These are phyloP conservation scores for Chloroceryle inda DNA, from an alignment of 2,797 vertebrate species.

Conservation along the genomic window DNA sequence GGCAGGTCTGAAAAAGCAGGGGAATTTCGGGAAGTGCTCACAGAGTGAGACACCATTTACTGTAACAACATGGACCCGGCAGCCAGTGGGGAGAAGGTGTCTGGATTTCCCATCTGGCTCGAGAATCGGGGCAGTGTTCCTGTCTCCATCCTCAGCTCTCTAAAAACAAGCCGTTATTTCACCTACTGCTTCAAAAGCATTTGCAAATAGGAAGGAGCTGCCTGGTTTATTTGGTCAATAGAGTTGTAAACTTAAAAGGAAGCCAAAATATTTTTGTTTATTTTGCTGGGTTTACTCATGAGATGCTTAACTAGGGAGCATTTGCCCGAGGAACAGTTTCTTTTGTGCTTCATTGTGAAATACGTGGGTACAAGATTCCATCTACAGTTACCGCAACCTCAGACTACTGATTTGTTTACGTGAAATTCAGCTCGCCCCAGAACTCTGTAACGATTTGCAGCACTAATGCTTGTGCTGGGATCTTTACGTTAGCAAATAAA, in stretches of 20 bases:
- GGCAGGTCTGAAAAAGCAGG: neutral
- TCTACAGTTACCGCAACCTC: neutral
- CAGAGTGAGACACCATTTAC: neutral
- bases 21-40: neutral
- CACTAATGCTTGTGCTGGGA: conserved; percentile 44
- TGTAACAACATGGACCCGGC: fast-evolving
- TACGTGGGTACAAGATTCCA: neutral
- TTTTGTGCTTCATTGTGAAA: neutral
- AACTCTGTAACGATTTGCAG: conserved; percentile 21
- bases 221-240: neutral
- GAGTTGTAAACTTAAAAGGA: neutral
- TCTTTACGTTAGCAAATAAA: conserved; percentile 60
- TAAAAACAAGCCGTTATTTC: neutral
- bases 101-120: neutral
- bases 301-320: neutral
- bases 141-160: neutral
- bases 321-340: neutral
- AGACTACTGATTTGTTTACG: conserved; percentile 27
- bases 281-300: neutral
- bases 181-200: neutral
- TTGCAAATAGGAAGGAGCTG: neutral
- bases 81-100: neutral
- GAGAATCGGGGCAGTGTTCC: neutral
- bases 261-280: neutral
- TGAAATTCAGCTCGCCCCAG: conserved; percentile 19